Evolutionary conservation across 2,797 vertebrate genomes (phyloP), one percentile per base, ranked within the genome.

Genomic region (Poecilia wingei): DNA sequence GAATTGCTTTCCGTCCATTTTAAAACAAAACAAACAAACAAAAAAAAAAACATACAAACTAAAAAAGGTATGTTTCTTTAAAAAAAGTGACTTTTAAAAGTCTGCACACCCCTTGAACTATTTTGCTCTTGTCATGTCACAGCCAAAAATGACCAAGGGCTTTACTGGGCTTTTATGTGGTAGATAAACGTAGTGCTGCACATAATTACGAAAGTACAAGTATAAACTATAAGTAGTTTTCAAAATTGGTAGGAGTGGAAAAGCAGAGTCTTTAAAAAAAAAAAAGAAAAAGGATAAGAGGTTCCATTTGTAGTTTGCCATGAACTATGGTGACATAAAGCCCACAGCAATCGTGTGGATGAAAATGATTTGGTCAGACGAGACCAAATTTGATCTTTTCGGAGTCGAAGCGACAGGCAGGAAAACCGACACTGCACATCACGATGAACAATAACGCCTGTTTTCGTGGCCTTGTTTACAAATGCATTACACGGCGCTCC

Each of bases 401-500:
- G 2, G 39, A 69, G 7, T 53, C 7, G 2, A 53, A 53, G 49
- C 66, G 1, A n/a, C 22, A n/a, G 43, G 20, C 25, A 45, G 41
- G 8, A 43, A 25, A 69, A 45, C 41, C 2, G 66, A 43, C 41
- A 14, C 66, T 6, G 25, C 25, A 28, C 66, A 45, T 69, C 22
- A 66, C 7, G 13, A 6, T 45, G 9, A 45, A n/a, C 36, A n/a
- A 69, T 6, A n/a, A 33, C 25, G 25, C 2, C 25, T 45, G 22
- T n/a, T 69, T 69, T n/a, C 5, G 5, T 69, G 66, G 39, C 22
- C 12, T 25, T 69, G 39, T 69, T 69, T 45, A 69, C 41, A 82
- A 83, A 74, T 74, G 81, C 64, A 73, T 36, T 78, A 79, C 77
- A 43, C 31, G 3, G 14, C 4, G 59, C 31, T 61, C 59, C 31